Evolutionary conservation across 1,140 invertebrate genomes (phyloP), one percentile per base, ranked within the genome.

Genomic region (Cyrtorhinus lividipennis): DNA sequence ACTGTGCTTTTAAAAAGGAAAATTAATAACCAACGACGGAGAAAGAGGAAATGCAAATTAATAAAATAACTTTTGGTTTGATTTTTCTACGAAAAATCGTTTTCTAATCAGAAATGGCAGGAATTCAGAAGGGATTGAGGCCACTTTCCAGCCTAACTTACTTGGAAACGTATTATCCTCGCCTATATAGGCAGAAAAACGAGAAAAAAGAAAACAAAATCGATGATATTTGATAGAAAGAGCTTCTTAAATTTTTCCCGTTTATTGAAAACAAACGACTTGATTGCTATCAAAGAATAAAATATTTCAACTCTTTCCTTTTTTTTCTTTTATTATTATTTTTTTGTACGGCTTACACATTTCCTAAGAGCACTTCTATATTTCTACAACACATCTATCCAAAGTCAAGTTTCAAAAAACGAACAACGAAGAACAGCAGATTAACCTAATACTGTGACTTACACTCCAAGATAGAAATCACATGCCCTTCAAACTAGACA

Each of bases 151-250:
- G 59, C 67, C 66, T 70, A 70, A 72, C 71, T 72, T 72, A 72
- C 71, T 72, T 72, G 70, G 26, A 62, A 63, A 67, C 24, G 67
- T 65, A 67, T 68, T 70, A 63, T 72, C 71, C 67, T 72, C 71
- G 66, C 70, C 71, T 71, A 70, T 62, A 58, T 58, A 65, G 45
- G 59, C 57, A 66, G 59, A 62, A 67, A 64, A 48, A 64, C 48
- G 67, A 66, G 30, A 65, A 56, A 67, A 65, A 62, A 56, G 65
- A 68, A 64, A 10, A 10, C 10, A 53, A 8, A 66, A 63, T 22
- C 30, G 27, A 63, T 38, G 15, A 38, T 38, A 38, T 38, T 38
- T 38, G 5, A 38, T 38, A 15, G 30, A 38, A 5, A 38, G 15
- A 38, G 15, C 30, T 38, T 15, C 30, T 38, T 15, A 8, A 8